Evolutionary conservation across 2,113 vertebrate species (phyloP).

Genomic region (Chaetodon auriga): DNA sequence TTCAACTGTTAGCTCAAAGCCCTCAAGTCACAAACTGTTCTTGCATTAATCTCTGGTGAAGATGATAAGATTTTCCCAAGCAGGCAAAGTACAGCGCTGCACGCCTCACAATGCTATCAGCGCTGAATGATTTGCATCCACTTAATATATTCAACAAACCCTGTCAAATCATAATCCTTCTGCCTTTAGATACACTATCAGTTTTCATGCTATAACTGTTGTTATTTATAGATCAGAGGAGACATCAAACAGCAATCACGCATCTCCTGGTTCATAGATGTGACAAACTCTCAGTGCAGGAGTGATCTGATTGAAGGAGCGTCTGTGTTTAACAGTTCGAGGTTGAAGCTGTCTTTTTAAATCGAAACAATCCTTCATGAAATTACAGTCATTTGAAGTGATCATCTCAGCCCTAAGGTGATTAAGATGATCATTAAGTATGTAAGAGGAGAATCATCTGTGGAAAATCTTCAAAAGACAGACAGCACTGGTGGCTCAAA

Average conservation of each 20-base stretch:
- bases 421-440: constrained; percentile 57
- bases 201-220: constrained; percentile 48
- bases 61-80: constrained; percentile 67
- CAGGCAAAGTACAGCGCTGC: constrained; percentile 27
- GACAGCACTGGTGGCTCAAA: constrained; percentile 41
- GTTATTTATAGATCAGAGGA: constrained; percentile 64
- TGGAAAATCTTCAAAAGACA: constrained; percentile 54
- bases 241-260: constrained; percentile 4
- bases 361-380: constrained; percentile 39
- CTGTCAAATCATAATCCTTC: constrained; percentile 72
- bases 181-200: constrained; percentile 71
- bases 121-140: constrained; percentile 65
- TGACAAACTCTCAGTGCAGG: constrained; percentile 3
- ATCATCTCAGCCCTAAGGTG: constrained; percentile 51
- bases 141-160: constrained; percentile 73
- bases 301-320: background rate
- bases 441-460: constrained; percentile 44
- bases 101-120: constrained; percentile 50
- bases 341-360: constrained; percentile 23
- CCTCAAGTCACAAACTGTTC: constrained; percentile 30
- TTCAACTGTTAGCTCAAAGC: constrained; percentile 19
- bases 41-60: constrained; percentile 52
- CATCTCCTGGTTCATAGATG: background rate
- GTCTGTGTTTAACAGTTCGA: background rate
- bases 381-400: constrained; percentile 42